Evolutionary conservation across 2,113 vertebrate species (phyloP), one percentile per base, ranked within the genome.

Genomic region (Clarias batrachus): DNA sequence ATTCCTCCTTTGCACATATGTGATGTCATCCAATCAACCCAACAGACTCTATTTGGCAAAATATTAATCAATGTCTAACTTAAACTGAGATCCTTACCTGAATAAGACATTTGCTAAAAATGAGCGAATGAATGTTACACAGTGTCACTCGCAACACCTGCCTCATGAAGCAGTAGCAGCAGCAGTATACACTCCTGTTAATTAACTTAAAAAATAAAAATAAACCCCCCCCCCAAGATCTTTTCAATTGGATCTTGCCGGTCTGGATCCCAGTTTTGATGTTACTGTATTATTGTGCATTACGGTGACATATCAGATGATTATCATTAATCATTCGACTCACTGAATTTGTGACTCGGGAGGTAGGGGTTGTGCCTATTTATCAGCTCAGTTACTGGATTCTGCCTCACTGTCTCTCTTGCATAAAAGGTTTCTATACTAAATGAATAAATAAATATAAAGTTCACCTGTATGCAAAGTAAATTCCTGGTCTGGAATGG

Each of bases 371-470:
- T 62, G 17, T 7, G 60, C 33, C 33, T 37, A 37, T 1, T 0
- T 12, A 79, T 79, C 54, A 79, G 52, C 54, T 37, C 77, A 5
- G 16, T 60, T 37, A 23, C 78, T 16, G 59, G 30, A 41, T 60
- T 80, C 78, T 37, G 56, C 78, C 56, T 80, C 54, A 19, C 3
- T 57, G 16, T 79, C 54, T 79, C n/a, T 30, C 8, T 48, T 12
- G 78, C 30, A 4, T 81, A 6, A 41, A 33, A 56, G 13, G 48
- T 56, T 56, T 56, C 21, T 8, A 48, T 48, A 37, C 19, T 27
- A 6, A 33, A 60, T 21, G 25, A 59, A 79, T 79, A 81, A 81
- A 81, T 81, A 81, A 80, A 80, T 80, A 80, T 0, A 80, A 81
- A 41, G 16, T 54, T 77, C 73, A 78, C 60, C 73, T 85, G 57